Evolutionary conservation across 1,140 invertebrate species (phyloP), one percentile per base, ranked within the genome.

Genomic region (Belonocnema kinseyi): DNA sequence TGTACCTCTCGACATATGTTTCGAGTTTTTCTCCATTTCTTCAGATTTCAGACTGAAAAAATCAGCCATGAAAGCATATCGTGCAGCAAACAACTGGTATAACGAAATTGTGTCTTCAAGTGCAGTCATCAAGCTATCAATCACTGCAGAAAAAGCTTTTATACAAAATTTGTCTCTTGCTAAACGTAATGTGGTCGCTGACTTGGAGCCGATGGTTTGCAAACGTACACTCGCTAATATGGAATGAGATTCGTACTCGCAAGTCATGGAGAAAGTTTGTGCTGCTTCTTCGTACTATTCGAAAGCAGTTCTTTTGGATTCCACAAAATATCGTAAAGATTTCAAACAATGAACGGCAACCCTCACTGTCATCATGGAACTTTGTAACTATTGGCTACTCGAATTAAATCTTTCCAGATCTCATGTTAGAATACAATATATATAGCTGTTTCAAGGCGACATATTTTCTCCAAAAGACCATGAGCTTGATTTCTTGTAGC

Each of bases 381-480:
- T 52, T 21, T 73, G 72, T 52, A 73, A n/a, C n/a, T 14, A 14
- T 52, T 73, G 51, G 72, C 19, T 73, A 17, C 14, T 46, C 4
- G 50, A 14, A 16, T 26, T 26, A 26, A 26, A 26, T 72, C 12
- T 56, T 78, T 16, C 21, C 74, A 52, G 46, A 78, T 78, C 7
- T 74, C 77, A 72, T 78, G 61, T 58, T 72, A 78, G 74, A 78
- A 78, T 52, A 72, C 17, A 50, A 61, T 50, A 50, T 74, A 78
- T 66, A 71, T 40, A 61, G 56, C 77, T 14, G 70, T 78, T 78
- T 78, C 73, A 19, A 78, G 21, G 7, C 50, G 19, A 54, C 58
- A 50, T 33, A 78, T 70, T 72, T 74, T 61, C 46, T 78, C 56
- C 14, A 74, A 51, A 75, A 75, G 52, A 50, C 40, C 46, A 13